Conservation (phyloP, 1,140 invertebrate species). For the Magallana gigas region DNA sequence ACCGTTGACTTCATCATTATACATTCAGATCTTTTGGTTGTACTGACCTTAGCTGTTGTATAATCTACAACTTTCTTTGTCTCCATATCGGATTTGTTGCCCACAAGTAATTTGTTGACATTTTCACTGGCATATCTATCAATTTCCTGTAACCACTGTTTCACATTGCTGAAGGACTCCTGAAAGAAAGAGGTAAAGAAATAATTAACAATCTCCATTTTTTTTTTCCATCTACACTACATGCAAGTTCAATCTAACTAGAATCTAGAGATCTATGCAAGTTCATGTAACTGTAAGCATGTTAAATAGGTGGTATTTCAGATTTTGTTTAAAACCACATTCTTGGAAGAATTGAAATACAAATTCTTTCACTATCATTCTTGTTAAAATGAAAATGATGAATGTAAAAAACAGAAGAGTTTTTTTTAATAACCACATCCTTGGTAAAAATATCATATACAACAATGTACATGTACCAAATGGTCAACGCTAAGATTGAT, state of each 20-base stretch:
- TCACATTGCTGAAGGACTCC: conserved; percentile 81
- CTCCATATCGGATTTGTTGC: conserved; percentile 96
- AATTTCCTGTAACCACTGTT: conserved; percentile 80
- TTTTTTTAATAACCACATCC: background rate
- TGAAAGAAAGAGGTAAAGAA: conserved; percentile 54
- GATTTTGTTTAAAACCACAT: too few relatives aligned
- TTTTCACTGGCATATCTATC: conserved; percentile 96
- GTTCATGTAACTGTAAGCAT: too few relatives aligned
- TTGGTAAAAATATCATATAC: background rate
- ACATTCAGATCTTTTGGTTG: background rate
- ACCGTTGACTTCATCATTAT: background rate
- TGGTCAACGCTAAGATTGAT: background rate
- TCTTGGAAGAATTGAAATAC: too few relatives aligned
- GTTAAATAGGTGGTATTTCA: too few relatives aligned
- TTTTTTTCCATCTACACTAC: too few relatives aligned
- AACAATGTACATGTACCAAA: background rate
- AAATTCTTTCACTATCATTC: too few relatives aligned
- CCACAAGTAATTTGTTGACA: conserved; percentile 98
- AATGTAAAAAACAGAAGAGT: background rate
- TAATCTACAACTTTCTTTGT: conserved; percentile 88
- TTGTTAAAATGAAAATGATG: background rate
- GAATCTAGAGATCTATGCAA: too few relatives aligned
- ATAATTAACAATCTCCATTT: too few relatives aligned
- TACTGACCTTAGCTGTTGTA: conserved; percentile 91
- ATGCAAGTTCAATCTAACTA: too few relatives aligned